Conservation (phyloP, 2,797 vertebrate species). For the Hirundo rustica region DNA sequence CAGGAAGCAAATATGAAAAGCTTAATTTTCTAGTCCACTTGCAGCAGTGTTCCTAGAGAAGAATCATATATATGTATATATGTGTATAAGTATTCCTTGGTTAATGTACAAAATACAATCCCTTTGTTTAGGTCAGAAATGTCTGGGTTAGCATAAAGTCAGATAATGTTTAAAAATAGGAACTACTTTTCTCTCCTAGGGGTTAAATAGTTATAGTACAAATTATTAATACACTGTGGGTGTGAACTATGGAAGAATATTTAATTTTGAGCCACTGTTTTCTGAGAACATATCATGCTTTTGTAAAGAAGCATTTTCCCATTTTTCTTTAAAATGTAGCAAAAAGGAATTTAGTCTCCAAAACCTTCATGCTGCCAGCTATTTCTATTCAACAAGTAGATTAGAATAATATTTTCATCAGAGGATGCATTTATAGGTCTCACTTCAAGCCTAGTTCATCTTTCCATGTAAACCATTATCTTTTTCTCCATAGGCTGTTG, state of each 20-base stretch:
- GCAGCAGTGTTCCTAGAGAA: constrained; percentile 44
- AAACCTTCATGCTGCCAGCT: not conserved
- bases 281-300: not conserved
- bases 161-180: not conserved
- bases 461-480: not conserved
- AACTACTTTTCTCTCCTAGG: constrained; percentile 13
- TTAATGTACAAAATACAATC: constrained; percentile 46
- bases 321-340: not conserved
- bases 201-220: constrained; percentile 9
- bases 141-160: not conserved
- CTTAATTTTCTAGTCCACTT: constrained; percentile 75
- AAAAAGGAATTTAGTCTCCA: not conserved
- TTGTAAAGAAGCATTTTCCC: not conserved
- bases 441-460: not conserved
- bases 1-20: constrained; percentile 70
- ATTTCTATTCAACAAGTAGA: constrained; percentile 5
- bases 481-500: not conserved
- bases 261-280: constrained; percentile 24
- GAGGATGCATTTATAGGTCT: not conserved
- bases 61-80: constrained; percentile 42
- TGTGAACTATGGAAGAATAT: not conserved
- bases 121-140: constrained; percentile 33
- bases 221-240: not conserved
- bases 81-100: constrained; percentile 50
- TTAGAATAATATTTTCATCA: constrained; percentile 25